These are phyloP conservation scores for Conus canariensis DNA, from an alignment of 2,888 invertebrate genomes.

Conservation along the genomic window DNA sequence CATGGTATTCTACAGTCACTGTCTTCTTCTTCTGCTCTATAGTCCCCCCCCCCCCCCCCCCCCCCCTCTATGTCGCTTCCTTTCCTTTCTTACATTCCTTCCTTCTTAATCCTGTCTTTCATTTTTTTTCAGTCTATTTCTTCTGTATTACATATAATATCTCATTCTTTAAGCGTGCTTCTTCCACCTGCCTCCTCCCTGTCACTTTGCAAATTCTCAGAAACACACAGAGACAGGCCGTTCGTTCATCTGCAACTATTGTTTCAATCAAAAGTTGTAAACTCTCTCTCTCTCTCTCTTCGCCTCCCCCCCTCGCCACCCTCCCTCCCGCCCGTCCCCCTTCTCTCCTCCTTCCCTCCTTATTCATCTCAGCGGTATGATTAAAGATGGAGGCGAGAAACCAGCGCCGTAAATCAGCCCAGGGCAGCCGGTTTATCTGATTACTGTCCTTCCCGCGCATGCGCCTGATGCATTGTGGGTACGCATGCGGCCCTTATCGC, in stretches of 20 bases:
- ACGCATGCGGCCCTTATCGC: constrained; percentile 41
- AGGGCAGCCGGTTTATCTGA: constrained; percentile 38
- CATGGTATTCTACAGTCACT: not conserved
- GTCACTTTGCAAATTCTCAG: no score
- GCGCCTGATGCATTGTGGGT: constrained; percentile 40
- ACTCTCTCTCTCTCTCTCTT: not conserved
- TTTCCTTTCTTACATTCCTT: not conserved
- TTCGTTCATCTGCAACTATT: not conserved
- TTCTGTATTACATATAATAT: no score
- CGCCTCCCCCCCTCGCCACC: no score
- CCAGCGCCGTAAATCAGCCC: constrained; percentile 39
- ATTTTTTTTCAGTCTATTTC: not conserved
- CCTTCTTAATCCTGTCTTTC: not conserved
- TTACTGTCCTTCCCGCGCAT: constrained; percentile 38
- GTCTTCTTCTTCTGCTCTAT: not conserved
- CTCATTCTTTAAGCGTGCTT: no score
- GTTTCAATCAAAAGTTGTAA: not conserved
- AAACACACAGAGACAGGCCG: no score
- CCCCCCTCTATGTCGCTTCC: not conserved
- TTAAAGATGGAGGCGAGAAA: constrained; percentile 41
- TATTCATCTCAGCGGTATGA: constrained; percentile 25
- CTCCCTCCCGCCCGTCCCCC: not conserved
- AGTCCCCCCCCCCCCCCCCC: no score
- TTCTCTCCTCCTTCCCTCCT: not conserved
- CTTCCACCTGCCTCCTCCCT: no score